Conservation (phyloP, 1,140 invertebrate species). For the Vanessa atalanta region DNA sequence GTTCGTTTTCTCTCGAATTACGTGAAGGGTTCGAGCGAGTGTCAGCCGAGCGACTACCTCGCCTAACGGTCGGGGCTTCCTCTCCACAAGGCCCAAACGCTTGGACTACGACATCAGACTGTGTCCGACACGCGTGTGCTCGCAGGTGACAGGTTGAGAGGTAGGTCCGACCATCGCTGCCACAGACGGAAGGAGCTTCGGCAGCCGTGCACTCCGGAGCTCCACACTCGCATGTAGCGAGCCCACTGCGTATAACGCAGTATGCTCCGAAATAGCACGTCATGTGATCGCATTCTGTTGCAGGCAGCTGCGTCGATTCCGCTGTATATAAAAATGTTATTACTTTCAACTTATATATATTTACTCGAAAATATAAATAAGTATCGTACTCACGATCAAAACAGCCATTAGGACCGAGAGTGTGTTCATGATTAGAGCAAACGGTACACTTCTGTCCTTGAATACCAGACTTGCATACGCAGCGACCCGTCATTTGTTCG, state of each 20-base stretch:
- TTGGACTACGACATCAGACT: constrained; percentile 89
- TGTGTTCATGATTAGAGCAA: constrained; percentile 88
- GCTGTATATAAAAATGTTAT: constrained; percentile 74
- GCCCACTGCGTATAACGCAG: constrained; percentile 86
- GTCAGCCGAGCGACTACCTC: constrained; percentile 71
- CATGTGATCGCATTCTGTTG: constrained; percentile 87
- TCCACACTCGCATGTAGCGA: constrained; percentile 86
- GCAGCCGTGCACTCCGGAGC: constrained; percentile 81
- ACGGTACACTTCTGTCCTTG: constrained; percentile 93
- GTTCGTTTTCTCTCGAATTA: constrained; percentile 30
- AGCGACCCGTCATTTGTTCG: constrained; percentile 92
- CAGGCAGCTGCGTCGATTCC: constrained; percentile 84
- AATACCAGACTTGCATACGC: constrained; percentile 93
- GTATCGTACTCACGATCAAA: constrained; percentile 83
- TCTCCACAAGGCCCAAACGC: constrained; percentile 87
- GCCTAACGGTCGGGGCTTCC: constrained; percentile 62
- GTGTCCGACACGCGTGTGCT: constrained; percentile 88
- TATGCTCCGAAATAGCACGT: constrained; percentile 91
- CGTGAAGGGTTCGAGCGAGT: constrained; percentile 42
- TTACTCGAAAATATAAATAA: not conserved
- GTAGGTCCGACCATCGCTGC: constrained; percentile 90
- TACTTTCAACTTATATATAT: not conserved
- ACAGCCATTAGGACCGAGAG: constrained; percentile 89
- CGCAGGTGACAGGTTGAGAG: constrained; percentile 86
- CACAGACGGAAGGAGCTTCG: constrained; percentile 83